These are phyloP conservation scores for Drosophila ananassae DNA, from an alignment of 1,140 invertebrate species.

Conservation along the genomic window DNA sequence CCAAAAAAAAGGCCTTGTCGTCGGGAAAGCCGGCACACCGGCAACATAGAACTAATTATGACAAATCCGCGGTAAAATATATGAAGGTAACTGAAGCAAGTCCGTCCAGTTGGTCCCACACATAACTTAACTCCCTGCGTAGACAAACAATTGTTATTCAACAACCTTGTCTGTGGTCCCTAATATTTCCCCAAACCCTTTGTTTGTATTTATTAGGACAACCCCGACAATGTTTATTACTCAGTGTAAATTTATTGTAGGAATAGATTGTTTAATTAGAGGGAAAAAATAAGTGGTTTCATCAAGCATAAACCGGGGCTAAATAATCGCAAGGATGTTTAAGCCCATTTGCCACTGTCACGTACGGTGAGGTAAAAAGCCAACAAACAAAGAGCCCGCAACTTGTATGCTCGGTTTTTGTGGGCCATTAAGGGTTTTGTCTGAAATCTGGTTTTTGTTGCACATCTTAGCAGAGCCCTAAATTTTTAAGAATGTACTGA, in stretches of 20 bases:
- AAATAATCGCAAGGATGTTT: slow-evolving; percentile 34
- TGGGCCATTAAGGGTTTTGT: slow-evolving; percentile 49
- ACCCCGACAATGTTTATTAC: background rate
- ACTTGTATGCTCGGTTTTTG: slow-evolving; percentile 40
- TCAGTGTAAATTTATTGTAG: slow-evolving; percentile 27
- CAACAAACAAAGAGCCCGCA: slow-evolving; percentile 42
- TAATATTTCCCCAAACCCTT: background rate
- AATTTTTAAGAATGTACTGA: slow-evolving; percentile 47
- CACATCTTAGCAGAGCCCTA: slow-evolving; percentile 48
- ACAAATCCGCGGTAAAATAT: slow-evolving; percentile 73
- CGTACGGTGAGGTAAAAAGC: slow-evolving; percentile 24
- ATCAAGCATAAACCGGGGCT: slow-evolving; percentile 21
- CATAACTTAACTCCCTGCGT: slow-evolving; percentile 45
- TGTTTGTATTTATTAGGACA: slow-evolving; percentile 11
- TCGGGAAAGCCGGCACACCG: slow-evolving; percentile 54
- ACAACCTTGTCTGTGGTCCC: background rate
- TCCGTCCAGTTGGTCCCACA: slow-evolving; percentile 44
- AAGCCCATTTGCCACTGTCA: slow-evolving; percentile 46
- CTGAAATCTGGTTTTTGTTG: slow-evolving; percentile 50
- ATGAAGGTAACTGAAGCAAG: slow-evolving; percentile 62
- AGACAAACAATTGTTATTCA: slow-evolving; percentile 12
- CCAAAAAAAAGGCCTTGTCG: slow-evolving; percentile 42
- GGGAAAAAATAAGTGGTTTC: slow-evolving; percentile 18
- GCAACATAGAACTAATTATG: slow-evolving; percentile 70
- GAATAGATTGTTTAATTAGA: slow-evolving; percentile 41